Conservation (phyloP, 1,140 invertebrate species). For the Phenacoccus solenopsis region DNA sequence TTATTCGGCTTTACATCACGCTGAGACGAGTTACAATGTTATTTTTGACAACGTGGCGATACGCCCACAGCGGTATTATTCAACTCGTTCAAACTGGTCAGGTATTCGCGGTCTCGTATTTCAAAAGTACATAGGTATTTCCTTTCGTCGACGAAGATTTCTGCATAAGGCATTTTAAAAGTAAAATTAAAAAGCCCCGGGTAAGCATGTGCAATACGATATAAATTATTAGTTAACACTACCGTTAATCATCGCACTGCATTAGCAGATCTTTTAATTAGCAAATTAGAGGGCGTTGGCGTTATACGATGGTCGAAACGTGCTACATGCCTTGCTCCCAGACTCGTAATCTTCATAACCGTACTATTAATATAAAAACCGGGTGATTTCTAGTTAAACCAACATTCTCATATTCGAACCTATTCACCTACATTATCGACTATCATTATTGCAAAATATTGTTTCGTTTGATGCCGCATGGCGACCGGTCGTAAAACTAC, state of each 20-base stretch:
- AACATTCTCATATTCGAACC: background rate
- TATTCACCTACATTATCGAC: background rate
- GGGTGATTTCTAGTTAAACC: background rate
- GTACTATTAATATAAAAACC: background rate
- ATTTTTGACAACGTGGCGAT: background rate
- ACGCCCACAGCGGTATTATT: background rate
- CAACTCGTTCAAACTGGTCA: background rate
- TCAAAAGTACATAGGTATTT: background rate
- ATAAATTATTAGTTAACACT: background rate
- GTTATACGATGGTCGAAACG: background rate
- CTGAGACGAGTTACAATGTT: background rate
- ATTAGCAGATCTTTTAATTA: background rate
- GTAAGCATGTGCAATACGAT: background rate
- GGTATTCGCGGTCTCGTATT: background rate
- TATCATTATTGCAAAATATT: background rate
- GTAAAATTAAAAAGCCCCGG: background rate
- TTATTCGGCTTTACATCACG: background rate
- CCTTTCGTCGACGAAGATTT: background rate
- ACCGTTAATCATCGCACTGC: background rate
- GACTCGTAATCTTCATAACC: background rate
- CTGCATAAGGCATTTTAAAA: background rate
- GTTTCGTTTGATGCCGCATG: no score
- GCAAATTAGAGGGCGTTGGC: background rate
- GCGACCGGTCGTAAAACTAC: background rate
- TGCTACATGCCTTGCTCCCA: no score